Base-by-base conservation (phyloP, 2,888 invertebrate genomes). In the Siphonodentalium dalli region DNA sequence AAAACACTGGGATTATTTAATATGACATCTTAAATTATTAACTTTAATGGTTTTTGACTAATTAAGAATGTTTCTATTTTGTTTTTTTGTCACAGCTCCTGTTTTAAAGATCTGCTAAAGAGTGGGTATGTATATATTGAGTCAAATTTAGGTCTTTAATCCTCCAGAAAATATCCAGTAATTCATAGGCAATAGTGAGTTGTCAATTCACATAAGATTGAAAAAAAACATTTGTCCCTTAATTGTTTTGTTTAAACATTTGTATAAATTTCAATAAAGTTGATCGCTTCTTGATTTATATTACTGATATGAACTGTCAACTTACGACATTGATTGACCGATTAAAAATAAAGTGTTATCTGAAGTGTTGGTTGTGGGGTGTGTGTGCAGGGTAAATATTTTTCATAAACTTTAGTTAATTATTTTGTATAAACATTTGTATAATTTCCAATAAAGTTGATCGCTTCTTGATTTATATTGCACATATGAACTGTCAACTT, bases 81-180 rank as follows among this genome's bases (percentile, higher is more conserved):
- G 52, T 40, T 54, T 52, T 59, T 53, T 34, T 33, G 46, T 75
- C 74, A 21, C 68, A 79, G 79, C 31, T 52, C 56, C 15, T 79
- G 79, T 58, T 68, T 66, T 43, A 53, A 54, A 24, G 55, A 68
- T 27, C 63, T 72, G 54, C 49, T 73, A 18, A 69, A 68, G 52
- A 67, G 71, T 24, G 74, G 75, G 78, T 78, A 64, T 65, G 75
- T 68, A 43, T 41, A 1, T 52, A 26, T 47, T 34, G 7, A 33
- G 9, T 21, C 5, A 18, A 8, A 18, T 28, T 34, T 3, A 33
- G 23, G 39, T 21, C 24, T 3, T 23, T 11, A 3, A 7, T 15
- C 33, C 18, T n/a, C 5, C 33, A 3, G 2, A 13, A 31, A 7
- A 11, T 34, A 18, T n/a, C 34, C n/a, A n/a, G 8, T 34, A 15